Percentiles rank a stretch among this genome's conserved stretches.
These are phyloP conservation scores for Delphinus delphis DNA, from an alignment of 2,113 vertebrate genomes.

Conservation along the genomic window DNA sequence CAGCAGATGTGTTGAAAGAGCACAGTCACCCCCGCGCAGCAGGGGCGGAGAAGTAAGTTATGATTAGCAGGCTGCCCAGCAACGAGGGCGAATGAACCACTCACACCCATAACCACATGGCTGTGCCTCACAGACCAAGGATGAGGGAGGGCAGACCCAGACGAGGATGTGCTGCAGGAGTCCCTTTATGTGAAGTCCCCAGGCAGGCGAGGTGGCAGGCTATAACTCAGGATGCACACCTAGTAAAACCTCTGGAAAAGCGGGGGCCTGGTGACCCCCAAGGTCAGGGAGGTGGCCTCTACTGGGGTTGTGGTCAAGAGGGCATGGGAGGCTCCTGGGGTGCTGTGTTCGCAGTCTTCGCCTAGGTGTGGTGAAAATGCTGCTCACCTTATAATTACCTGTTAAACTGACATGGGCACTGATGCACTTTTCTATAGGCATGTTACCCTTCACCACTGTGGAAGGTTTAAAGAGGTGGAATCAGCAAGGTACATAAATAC, in stretches of 20 bases:
- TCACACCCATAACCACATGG: fast-evolving
- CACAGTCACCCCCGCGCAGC: fast-evolving
- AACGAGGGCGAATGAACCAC: not conserved
- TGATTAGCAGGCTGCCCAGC: not conserved
- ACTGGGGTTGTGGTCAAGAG: not conserved
- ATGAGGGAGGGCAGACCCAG: not conserved
- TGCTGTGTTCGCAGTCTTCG: not conserved
- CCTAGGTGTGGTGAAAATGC: not conserved
- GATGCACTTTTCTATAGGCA: not conserved
- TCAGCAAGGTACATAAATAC: not conserved
- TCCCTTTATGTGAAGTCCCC: not conserved
- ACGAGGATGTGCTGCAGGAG: not conserved
- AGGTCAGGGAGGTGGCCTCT: too few species aligned
- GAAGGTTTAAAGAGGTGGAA: not conserved
- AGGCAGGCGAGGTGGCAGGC: not conserved
- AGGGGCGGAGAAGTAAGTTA: not conserved
- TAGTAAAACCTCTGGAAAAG: not conserved
- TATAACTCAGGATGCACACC: not conserved
- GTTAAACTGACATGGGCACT: not conserved
- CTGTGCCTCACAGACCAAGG: not conserved
- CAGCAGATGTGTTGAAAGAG: not conserved
- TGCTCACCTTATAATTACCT: not conserved
- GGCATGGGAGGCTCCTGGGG: not conserved
- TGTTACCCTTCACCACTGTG: not conserved
- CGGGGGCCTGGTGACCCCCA: not conserved